Percentiles rank a stretch among this genome's conserved stretches.
phyloP scores from a whole-genome alignment of 2,113 vertebrate genomes.

The Nannobrachium achirus region DNA sequence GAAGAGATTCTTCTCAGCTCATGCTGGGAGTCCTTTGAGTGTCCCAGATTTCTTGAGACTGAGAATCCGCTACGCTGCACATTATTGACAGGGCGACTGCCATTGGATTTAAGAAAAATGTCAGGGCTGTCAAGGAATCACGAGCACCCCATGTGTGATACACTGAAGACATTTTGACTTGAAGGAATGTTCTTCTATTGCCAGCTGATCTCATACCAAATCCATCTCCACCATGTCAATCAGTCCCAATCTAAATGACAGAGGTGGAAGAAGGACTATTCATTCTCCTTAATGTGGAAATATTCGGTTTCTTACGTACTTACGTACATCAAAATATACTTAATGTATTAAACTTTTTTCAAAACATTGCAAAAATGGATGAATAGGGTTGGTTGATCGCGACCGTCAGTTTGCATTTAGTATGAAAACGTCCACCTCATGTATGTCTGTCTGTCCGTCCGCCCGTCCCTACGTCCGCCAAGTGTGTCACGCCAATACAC shows the following conservation, averaged over 20 bases:
- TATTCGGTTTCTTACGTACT: background rate
- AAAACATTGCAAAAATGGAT: too few species aligned
- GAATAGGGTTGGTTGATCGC: too few species aligned
- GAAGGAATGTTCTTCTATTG: slow-evolving; percentile 48
- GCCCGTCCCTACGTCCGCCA: too few species aligned
- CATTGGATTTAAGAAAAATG: slow-evolving; percentile 49
- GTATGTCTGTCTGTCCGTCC: too few species aligned
- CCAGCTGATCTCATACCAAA: slow-evolving; percentile 33
- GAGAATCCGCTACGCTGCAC: slow-evolving; percentile 28
- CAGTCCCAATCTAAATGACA: too few species aligned
- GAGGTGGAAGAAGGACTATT: background rate
- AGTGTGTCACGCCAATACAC: too few species aligned
- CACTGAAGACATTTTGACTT: slow-evolving; percentile 35
- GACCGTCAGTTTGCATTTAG: too few species aligned
- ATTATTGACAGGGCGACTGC: slow-evolving; percentile 49
- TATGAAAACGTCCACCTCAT: too few species aligned
- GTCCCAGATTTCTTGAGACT: slow-evolving; percentile 26
- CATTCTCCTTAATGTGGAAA: too few species aligned
- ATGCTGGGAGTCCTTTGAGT: slow-evolving; percentile 51
- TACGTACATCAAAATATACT: too few species aligned
- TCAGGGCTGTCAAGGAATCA: slow-evolving; percentile 58
- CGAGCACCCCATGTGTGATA: slow-evolving; percentile 25
- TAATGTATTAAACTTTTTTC: too few species aligned
- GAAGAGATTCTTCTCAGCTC: slow-evolving; percentile 49
- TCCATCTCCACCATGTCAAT: slow-evolving; percentile 9